Evolutionary conservation across 2,888 invertebrate species (phyloP).

Genomic region (Tipula unca): DNA sequence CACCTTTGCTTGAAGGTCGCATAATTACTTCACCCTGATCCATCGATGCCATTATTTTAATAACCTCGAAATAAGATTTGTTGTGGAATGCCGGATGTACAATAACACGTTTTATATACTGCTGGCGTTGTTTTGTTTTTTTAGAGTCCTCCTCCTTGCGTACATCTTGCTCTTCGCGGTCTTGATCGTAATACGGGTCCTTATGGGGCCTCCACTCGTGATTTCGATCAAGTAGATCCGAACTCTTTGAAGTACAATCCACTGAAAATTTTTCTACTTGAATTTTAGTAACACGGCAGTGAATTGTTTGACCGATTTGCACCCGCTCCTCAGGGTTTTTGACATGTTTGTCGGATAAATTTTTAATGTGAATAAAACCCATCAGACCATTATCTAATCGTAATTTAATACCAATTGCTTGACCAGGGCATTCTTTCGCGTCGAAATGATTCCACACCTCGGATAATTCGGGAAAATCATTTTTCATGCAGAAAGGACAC

Average conservation of each 20-base stretch:
- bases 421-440: slow-evolving; percentile 89
- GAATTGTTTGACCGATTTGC: slow-evolving; percentile 70
- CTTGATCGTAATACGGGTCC: slow-evolving; percentile 87
- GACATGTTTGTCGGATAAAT: slow-evolving; percentile 88
- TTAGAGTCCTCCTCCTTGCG: slow-evolving; percentile 73
- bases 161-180: slow-evolving; percentile 69
- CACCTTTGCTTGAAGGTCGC: slow-evolving; percentile 93
- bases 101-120: slow-evolving; percentile 92
- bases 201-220: slow-evolving; percentile 84
- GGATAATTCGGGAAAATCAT: slow-evolving; percentile 90
- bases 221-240: slow-evolving; percentile 84
- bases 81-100: slow-evolving; percentile 97
- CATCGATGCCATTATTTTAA: slow-evolving; percentile 81
- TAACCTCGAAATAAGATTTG: slow-evolving; percentile 86
- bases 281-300: slow-evolving; percentile 88
- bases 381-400: slow-evolving; percentile 86
- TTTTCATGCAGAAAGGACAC: slow-evolving; percentile 93
- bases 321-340: slow-evolving; percentile 90
- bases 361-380: slow-evolving; percentile 90
- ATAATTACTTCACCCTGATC: slow-evolving; percentile 96
- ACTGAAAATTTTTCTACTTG: slow-evolving; percentile 90
- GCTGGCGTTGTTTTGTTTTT: slow-evolving; percentile 71
- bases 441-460: slow-evolving; percentile 99
- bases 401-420: slow-evolving; percentile 84
- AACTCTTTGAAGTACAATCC: slow-evolving; percentile 87